A percentile compares a stretch with the other conserved stretches of the same genome.
Conservation (phyloP, 2,797 vertebrate species). For the Moxostoma hubbsi region DNA sequence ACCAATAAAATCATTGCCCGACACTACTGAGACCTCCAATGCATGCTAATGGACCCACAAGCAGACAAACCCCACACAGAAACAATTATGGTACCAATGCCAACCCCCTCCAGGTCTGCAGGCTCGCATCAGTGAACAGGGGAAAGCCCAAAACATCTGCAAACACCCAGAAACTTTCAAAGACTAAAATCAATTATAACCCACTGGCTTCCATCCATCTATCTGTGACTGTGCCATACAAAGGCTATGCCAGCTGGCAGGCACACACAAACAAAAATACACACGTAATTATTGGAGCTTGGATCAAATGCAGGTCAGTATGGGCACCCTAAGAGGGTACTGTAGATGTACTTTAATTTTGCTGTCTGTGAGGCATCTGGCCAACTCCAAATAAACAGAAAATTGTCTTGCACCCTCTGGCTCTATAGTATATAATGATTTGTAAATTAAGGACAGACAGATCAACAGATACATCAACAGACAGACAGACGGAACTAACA, state of each 20-base stretch:
- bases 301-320: slow-evolving; percentile 25
- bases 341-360: not conserved
- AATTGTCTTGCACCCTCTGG: too few relatives aligned
- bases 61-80: slow-evolving; percentile 8
- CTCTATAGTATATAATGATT: too few relatives aligned
- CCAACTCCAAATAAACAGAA: not conserved
- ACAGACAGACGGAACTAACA: too few relatives aligned
- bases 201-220: slow-evolving; percentile 31
- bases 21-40: slow-evolving; percentile 34
- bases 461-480: not conserved
- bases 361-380: slow-evolving; percentile 12
- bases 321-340: slow-evolving; percentile 6
- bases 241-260: slow-evolving; percentile 45
- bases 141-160: slow-evolving; percentile 49
- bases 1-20: slow-evolving; percentile 39
- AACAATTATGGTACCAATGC: slow-evolving; percentile 11
- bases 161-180: slow-evolving; percentile 41
- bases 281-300: slow-evolving; percentile 34
- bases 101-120: slow-evolving; percentile 39
- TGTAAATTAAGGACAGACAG: too few relatives aligned
- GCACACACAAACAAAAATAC: not conserved
- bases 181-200: slow-evolving; percentile 47
- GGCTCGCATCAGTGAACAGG: slow-evolving; percentile 29
- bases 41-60: slow-evolving; percentile 36
- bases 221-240: slow-evolving; percentile 1